phyloP scores from a whole-genome alignment of 2,888 invertebrate genomes.

The Muschampia plurimacula region DNA sequence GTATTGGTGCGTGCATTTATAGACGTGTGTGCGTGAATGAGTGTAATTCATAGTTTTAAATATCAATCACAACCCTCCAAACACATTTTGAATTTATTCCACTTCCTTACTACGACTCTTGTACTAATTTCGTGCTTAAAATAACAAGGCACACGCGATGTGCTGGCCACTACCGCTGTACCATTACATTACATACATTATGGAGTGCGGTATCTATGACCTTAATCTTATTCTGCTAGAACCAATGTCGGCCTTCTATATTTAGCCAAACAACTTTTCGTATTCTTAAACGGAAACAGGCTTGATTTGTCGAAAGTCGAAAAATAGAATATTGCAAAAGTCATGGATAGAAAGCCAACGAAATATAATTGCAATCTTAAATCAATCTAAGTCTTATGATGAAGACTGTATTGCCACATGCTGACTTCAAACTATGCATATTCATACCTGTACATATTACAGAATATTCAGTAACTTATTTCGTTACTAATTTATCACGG shows the following conservation, averaged over 20 bases:
- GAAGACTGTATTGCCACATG: background rate
- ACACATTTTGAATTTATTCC: background rate
- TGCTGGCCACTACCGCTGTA: constrained; percentile 13
- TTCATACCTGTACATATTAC: background rate
- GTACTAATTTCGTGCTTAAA: constrained; percentile 26
- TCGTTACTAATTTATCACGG: background rate
- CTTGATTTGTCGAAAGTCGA: background rate
- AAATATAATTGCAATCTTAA: constrained; percentile 10
- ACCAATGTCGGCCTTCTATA: constrained; percentile 22
- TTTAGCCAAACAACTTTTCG: constrained; percentile 21
- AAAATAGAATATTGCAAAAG: constrained; percentile 9
- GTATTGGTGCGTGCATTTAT: background rate
- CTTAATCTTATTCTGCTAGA: constrained; percentile 29
- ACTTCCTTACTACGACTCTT: constrained; percentile 18
- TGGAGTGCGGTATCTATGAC: constrained; percentile 24
- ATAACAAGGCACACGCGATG: constrained; percentile 22
- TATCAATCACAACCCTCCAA: background rate
- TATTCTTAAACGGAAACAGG: background rate
- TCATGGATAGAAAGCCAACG: constrained; percentile 9
- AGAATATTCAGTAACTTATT: background rate
- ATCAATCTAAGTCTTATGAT: background rate
- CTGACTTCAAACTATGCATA: background rate
- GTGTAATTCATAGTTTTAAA: background rate
- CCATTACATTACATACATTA: constrained; percentile 21
- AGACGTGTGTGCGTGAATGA: background rate